These are phyloP conservation scores for Polydrusus pterygomalis DNA, from an alignment of 2,888 invertebrate genomes.

Conservation along the genomic window DNA sequence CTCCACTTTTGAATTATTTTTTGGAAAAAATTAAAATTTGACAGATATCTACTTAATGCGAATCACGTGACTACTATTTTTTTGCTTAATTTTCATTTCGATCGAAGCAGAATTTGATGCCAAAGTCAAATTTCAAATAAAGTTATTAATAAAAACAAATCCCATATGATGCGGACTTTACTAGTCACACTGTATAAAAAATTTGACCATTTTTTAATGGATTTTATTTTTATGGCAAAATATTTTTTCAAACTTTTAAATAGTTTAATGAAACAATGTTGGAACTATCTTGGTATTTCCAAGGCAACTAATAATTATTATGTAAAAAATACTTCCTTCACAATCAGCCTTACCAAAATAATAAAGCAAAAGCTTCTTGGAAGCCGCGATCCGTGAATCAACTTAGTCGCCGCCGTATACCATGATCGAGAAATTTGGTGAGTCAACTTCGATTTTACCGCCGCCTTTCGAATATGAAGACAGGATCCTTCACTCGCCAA, in stretches of 20 bases:
- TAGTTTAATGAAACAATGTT: neutral
- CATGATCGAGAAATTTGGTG: constrained; percentile 38
- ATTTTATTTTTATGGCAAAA: neutral
- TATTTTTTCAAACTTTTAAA: neutral
- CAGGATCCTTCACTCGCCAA: constrained; percentile 17
- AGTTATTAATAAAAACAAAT: too few species aligned
- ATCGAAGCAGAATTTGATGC: too few species aligned
- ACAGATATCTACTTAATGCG: too few species aligned
- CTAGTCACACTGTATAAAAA: too few species aligned
- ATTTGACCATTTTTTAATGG: neutral
- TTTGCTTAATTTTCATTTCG: too few species aligned
- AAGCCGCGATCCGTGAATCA: constrained; percentile 33
- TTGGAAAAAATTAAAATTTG: too few species aligned
- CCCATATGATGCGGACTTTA: too few species aligned
- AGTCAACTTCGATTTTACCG: constrained; percentile 34
- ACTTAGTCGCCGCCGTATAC: constrained; percentile 28
- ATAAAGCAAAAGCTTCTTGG: constrained; percentile 35
- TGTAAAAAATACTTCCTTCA: constrained; percentile 24
- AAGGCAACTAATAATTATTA: constrained; percentile 24
- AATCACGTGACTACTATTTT: too few species aligned
- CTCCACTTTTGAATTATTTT: too few species aligned
- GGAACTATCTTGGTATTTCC: constrained; percentile 15
- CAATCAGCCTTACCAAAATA: constrained; percentile 16
- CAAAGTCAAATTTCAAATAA: too few species aligned
- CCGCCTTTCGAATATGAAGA: constrained; percentile 26